phyloP scores from a whole-genome alignment of 2,113 vertebrate genomes.

The Promerops cafer region DNA sequence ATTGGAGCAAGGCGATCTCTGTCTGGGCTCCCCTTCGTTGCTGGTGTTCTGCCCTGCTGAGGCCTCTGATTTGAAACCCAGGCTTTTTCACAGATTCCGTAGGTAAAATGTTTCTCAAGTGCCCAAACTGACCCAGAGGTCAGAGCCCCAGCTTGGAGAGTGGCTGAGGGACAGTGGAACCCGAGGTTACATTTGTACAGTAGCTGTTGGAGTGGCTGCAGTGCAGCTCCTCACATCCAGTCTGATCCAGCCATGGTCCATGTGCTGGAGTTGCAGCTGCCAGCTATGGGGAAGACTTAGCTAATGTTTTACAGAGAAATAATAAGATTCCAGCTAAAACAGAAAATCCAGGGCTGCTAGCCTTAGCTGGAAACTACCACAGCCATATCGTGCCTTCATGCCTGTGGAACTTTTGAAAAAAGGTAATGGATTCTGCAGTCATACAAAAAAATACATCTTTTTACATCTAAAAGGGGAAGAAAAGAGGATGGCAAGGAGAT shows the following conservation, averaged over 20 bases:
- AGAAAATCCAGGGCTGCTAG: not conserved
- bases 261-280: not conserved
- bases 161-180: not conserved
- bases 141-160: not conserved
- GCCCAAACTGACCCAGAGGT: not conserved
- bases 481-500: not conserved
- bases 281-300: not conserved
- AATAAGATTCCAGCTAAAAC: not conserved
- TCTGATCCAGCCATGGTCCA: not conserved
- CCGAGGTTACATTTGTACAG: not conserved
- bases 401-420: not conserved
- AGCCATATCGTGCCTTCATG: not conserved
- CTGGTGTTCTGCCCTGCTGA: not conserved
- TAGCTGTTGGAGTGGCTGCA: not conserved
- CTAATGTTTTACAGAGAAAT: not conserved
- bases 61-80: not conserved
- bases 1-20: rapidly evolving
- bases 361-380: not conserved
- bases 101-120: not conserved
- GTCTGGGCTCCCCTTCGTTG: not conserved
- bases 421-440: not conserved
- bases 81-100: not conserved
- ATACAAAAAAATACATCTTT: not conserved
- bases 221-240: not conserved
- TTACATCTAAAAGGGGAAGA: not conserved